These are phyloP conservation scores for Aphrocallistes beatrix DNA, from an alignment of 37 sponge, comb jelly and placozoan species.

Conservation along the genomic window DNA sequence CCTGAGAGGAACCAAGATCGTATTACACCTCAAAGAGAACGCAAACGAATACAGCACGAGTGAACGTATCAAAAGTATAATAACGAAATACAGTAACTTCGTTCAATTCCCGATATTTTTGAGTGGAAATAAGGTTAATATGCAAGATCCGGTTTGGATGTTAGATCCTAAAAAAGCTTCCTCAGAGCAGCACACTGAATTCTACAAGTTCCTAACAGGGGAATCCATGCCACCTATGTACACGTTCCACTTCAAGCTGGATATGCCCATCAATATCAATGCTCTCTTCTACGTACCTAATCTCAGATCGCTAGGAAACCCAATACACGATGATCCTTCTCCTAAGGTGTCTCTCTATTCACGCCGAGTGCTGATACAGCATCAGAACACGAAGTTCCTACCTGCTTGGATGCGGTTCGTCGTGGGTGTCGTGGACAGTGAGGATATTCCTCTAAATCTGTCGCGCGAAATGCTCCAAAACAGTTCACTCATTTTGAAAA, in stretches of 20 bases:
- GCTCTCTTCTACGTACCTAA: constrained; percentile 39
- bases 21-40: constrained; percentile 38
- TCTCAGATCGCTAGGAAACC: not conserved
- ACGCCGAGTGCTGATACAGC: constrained; percentile 36
- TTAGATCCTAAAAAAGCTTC: constrained; percentile 23
- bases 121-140: constrained; percentile 33
- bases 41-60: constrained; percentile 28
- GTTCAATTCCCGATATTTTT: constrained; percentile 41
- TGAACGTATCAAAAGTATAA: constrained; percentile 24
- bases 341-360: constrained; percentile 33
- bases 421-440: constrained; percentile 50
- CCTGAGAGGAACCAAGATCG: constrained; percentile 34
- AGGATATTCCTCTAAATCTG: constrained; percentile 46
- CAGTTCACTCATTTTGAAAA: constrained; percentile 20
- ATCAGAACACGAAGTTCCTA: constrained; percentile 19
- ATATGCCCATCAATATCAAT: constrained; percentile 34
- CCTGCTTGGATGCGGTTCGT: constrained; percentile 41
- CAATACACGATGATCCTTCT: constrained; percentile 13
- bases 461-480: constrained; percentile 43
- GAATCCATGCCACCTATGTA: constrained; percentile 28
- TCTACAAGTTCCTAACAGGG: constrained; percentile 31
- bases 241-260: constrained; percentile 36
- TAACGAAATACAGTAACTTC: constrained; percentile 48
- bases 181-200: constrained; percentile 25
- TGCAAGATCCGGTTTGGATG: constrained; percentile 36